A percentile compares a stretch with the other conserved stretches of the same genome.
Conservation (phyloP, 2,113 vertebrate genomes). For the Lophura nycthemera region DNA sequence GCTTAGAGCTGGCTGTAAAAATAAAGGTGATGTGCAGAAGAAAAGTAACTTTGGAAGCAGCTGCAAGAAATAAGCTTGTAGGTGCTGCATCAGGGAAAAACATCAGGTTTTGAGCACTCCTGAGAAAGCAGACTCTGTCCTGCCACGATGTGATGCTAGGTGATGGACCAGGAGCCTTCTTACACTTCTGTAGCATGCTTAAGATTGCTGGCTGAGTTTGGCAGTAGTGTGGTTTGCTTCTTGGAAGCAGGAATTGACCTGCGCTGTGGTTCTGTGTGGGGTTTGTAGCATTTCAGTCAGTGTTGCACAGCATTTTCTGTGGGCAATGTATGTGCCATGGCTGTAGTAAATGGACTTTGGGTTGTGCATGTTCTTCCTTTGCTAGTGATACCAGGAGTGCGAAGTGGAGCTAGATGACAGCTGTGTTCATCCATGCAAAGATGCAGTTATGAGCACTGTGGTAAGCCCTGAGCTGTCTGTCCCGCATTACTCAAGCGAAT, state of each 20-base stretch:
- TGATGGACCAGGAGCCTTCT: neutral
- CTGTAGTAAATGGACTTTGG: neutral
- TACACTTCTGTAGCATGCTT: neutral
- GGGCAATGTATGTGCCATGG: accelerated
- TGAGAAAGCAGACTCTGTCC: neutral
- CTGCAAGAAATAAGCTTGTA: neutral
- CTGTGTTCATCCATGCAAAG: neutral
- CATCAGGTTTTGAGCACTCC: neutral
- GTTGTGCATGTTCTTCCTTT: neutral
- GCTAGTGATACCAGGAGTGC: neutral
- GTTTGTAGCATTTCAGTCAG: accelerated
- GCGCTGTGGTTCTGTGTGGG: neutral
- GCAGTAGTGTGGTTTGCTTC: neutral
- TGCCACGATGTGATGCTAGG: accelerated
- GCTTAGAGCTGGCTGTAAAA: neutral
- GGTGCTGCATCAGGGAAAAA: neutral
- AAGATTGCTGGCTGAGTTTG: neutral
- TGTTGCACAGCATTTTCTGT: neutral
- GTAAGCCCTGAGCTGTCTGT: neutral
- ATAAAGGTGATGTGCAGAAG: neutral
- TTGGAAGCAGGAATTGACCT: neutral
- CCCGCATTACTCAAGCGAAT: neutral
- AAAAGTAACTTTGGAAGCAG: neutral
- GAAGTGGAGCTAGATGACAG: neutral
- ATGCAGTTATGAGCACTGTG: neutral